These are phyloP conservation scores for Pantherophis vulpinus DNA, from an alignment of 2,797 vertebrate species.

Conservation along the genomic window DNA sequence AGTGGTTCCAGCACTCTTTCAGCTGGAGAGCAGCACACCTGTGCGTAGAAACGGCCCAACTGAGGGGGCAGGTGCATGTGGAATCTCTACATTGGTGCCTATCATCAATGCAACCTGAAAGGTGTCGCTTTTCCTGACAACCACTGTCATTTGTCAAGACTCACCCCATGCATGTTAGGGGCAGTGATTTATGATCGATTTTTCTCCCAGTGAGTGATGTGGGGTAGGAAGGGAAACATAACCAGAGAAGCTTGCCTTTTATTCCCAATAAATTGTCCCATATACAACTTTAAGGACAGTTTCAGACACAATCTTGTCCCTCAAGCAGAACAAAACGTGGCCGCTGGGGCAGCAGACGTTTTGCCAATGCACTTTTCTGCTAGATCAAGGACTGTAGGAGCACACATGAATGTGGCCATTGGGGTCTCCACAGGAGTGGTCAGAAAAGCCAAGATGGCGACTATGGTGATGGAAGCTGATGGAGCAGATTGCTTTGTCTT, in stretches of 20 bases:
- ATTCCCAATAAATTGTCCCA: neutral
- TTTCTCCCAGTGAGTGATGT: neutral
- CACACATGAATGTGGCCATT: neutral
- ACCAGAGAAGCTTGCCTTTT: neutral
- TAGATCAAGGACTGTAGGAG: neutral
- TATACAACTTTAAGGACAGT: neutral
- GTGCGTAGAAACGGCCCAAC: neutral
- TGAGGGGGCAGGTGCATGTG: rapidly evolving
- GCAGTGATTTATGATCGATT: neutral
- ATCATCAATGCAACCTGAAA: neutral
- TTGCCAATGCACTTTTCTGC: neutral
- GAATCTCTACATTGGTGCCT: neutral
- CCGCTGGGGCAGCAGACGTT: neutral
- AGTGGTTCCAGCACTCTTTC: neutral
- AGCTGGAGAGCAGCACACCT: neutral
- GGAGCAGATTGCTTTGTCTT: neutral
- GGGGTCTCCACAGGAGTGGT: neutral
- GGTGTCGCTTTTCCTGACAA: neutral
- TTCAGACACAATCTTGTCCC: neutral
- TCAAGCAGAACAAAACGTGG: neutral
- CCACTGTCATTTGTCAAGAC: neutral
- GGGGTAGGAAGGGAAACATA: neutral
- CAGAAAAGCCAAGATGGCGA: neutral
- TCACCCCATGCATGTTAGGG: neutral
- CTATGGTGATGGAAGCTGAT: neutral